Evolutionary conservation across 2,888 invertebrate species (phyloP).

Genomic region (Dione vanillae): DNA sequence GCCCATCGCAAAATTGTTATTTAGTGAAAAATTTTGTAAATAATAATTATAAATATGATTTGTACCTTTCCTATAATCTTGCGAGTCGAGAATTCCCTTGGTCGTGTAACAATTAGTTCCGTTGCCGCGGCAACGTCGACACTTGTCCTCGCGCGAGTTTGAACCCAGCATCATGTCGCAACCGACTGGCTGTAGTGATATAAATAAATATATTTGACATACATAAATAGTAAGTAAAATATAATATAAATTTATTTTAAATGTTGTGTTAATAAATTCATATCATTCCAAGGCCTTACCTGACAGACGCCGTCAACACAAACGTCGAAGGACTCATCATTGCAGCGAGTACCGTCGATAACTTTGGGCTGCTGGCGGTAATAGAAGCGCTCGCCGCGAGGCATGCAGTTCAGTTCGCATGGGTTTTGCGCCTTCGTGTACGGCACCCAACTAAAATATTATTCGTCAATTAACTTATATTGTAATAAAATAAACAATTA

Average conservation of each 20-base stretch:
- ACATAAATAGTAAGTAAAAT: background rate
- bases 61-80: slow-evolving; percentile 89
- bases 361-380: slow-evolving; percentile 92
- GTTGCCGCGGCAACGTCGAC: slow-evolving; percentile 96
- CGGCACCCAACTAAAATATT: slow-evolving; percentile 89
- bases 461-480: too few species aligned
- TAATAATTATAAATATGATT: background rate
- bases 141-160: slow-evolving; percentile 92
- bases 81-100: slow-evolving; percentile 87
- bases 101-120: slow-evolving; percentile 94
- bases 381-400: slow-evolving; percentile 95
- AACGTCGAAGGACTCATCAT: slow-evolving; percentile 92
- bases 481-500: too few species aligned
- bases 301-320: slow-evolving; percentile 97
- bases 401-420: slow-evolving; percentile 98
- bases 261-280: background rate
- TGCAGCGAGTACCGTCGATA: slow-evolving; percentile 93
- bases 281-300: slow-evolving; percentile 85
- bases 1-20: too few species aligned
- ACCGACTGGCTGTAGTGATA: slow-evolving; percentile 89
- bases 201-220: slow-evolving; percentile 8
- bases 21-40: background rate
- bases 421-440: slow-evolving; percentile 94
- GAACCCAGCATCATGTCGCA: slow-evolving; percentile 98
- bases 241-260: background rate